These are phyloP conservation scores for Vireo griseus DNA, from an alignment of 2,797 vertebrate genomes.

Conservation along the genomic window DNA sequence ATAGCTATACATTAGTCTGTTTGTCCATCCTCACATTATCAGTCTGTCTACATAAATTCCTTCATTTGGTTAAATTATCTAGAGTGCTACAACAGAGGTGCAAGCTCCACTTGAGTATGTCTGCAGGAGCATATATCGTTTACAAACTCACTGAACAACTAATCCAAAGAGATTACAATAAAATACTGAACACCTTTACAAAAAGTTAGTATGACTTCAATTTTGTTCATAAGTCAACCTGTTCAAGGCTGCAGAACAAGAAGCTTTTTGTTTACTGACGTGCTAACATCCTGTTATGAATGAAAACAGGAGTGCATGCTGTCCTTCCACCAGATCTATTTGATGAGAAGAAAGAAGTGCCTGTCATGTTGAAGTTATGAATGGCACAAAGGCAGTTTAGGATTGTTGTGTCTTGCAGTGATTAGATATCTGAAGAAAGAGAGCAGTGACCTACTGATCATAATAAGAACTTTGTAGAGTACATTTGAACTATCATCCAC, in stretches of 20 bases:
- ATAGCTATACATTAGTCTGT: not conserved
- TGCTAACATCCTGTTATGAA: not conserved
- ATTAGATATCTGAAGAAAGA: not conserved
- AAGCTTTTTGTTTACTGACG: not conserved
- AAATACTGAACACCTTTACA: not conserved
- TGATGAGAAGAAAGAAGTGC: not conserved
- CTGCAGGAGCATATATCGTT: not conserved
- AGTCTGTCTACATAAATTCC: not conserved
- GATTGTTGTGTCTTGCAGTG: not conserved
- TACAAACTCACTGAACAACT: not conserved
- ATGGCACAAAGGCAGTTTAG: not conserved
- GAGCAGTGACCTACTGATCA: not conserved
- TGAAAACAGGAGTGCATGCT: not conserved
- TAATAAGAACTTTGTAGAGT: not conserved
- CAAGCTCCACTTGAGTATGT: not conserved
- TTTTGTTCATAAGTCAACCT: not conserved
- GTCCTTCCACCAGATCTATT: not conserved
- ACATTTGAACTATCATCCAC: not conserved
- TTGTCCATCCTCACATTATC: not conserved
- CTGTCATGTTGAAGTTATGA: not conserved
- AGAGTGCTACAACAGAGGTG: accelerated
- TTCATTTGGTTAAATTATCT: not conserved
- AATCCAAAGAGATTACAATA: not conserved
- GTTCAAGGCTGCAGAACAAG: not conserved
- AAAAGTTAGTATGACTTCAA: not conserved